Percentiles rank a stretch among this genome's conserved stretches.
These are phyloP conservation scores for Stigmatopora nigra DNA, from an alignment of 2,113 vertebrate genomes.

Conservation along the genomic window DNA sequence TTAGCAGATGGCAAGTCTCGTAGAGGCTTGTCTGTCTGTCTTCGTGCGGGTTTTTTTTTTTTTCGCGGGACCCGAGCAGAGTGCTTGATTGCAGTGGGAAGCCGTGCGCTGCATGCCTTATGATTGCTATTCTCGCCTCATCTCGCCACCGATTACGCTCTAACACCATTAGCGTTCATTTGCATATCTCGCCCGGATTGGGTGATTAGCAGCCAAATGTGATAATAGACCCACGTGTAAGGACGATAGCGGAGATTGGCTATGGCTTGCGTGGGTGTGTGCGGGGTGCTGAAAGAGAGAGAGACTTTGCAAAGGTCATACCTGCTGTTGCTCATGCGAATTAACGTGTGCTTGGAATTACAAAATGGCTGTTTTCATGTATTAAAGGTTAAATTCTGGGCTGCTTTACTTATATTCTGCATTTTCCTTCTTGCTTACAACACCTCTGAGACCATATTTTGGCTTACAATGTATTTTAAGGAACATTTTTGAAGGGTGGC, in stretches of 20 bases:
- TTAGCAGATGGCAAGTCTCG: background rate
- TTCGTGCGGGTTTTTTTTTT: too few species aligned
- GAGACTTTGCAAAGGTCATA: slow-evolving; percentile 36
- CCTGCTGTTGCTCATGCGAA: slow-evolving; percentile 28
- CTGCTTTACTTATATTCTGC: background rate
- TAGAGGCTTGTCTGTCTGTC: slow-evolving; percentile 32
- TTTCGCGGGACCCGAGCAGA: slow-evolving; percentile 40
- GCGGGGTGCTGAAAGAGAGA: background rate
- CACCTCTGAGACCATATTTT: background rate
- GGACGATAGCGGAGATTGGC: slow-evolving; percentile 27
- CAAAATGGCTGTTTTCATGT: slow-evolving; percentile 19
- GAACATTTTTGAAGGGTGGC: too few species aligned
- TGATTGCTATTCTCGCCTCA: slow-evolving; percentile 55
- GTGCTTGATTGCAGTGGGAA: slow-evolving; percentile 44
- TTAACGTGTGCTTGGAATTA: slow-evolving; percentile 20
- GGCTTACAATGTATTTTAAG: background rate
- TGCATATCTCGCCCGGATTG: slow-evolving; percentile 67
- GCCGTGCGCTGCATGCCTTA: slow-evolving; percentile 59
- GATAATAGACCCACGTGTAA: slow-evolving; percentile 59
- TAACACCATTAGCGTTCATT: slow-evolving; percentile 67
- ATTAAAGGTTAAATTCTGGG: slow-evolving; percentile 19
- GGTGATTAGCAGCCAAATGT: slow-evolving; percentile 64
- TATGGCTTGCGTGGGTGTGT: slow-evolving; percentile 10
- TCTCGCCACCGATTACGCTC: slow-evolving; percentile 54
- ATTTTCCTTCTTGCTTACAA: slow-evolving; percentile 14